These are phyloP conservation scores for Gambelia wislizenii DNA, from an alignment of 2,797 vertebrate species.

Conservation along the genomic window DNA sequence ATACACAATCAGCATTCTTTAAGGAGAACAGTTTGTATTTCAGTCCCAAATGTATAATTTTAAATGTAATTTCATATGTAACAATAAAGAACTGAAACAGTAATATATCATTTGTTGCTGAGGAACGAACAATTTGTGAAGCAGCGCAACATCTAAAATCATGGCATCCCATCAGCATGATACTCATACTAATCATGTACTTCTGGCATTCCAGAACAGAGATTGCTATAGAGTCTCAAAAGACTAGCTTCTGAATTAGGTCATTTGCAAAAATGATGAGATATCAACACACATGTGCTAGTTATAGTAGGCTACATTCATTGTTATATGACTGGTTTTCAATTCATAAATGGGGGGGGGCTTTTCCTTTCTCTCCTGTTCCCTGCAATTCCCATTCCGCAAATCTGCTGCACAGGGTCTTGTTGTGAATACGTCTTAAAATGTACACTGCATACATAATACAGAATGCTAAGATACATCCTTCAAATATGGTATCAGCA, in stretches of 20 bases:
- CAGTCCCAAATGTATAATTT: background rate
- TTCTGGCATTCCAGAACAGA: background rate
- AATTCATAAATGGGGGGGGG: background rate
- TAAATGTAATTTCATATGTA: background rate
- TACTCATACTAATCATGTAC: background rate
- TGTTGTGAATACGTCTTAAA: background rate
- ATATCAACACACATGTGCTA: background rate
- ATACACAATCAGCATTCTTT: background rate
- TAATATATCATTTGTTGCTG: background rate
- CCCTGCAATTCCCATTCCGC: background rate
- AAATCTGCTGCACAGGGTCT: background rate
- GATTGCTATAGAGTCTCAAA: background rate
- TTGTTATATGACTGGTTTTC: background rate
- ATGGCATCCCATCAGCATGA: background rate
- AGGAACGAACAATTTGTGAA: background rate
- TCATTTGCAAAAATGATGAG: background rate
- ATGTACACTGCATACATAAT: background rate
- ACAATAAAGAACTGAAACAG: too few relatives aligned
- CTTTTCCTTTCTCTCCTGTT: background rate
- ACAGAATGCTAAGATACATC: background rate
- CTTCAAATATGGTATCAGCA: background rate
- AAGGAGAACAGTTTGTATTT: background rate
- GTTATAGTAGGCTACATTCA: background rate
- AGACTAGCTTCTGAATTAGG: background rate
- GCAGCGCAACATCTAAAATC: background rate